Evolutionary conservation across 1,140 invertebrate genomes (phyloP), one percentile per base, ranked within the genome.

Genomic region (Ctenoplectra terminalis): DNA sequence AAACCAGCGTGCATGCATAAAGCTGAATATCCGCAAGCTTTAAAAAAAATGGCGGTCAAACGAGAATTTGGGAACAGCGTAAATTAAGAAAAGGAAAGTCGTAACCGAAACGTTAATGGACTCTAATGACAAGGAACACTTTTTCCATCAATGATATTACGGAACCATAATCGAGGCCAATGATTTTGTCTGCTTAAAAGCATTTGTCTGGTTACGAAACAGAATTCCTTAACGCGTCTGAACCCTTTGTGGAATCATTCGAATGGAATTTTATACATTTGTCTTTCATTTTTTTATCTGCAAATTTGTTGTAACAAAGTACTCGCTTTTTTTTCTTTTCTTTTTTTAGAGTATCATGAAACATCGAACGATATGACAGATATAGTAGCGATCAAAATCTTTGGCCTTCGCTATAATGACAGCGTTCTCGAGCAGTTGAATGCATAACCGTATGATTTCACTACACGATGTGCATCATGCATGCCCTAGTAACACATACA

Each of bases 401-500:
- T 50, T 15, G 46, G 20, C 46, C 46, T 69, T n/a, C 29, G 9
- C 20, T 69, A 34, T 50, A 50, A 50, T 50, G 50, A 69, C 46
- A 34, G 29, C 26, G 20, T 20, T n/a, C 23, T 31, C 13, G 31
- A n/a, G 31, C 26, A 34, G 20, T 9, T 26, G 20, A 63, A 54
- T 76, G 43, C 26, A 31, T 26, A 40, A 74, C 29, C 23, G n/a
- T 9, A 17, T 37, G 17, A 72, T 43, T 72, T 58, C 9, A 13
- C 37, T 72, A 72, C 29, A 31, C 29, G 54, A 46, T 43, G 40
- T 46, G 40, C 20, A 43, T 46, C 46, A 75, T 64, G 60, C 73
- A 75, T 75, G 73, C 46, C 58, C 34, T 64, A 29, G 46, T 26
- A 75, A 75, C 31, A 40, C 34, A 50, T 50, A 31, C 48, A 23